Base-by-base conservation (phyloP, 2,888 invertebrate genomes). In the Terebella lapidaria region DNA sequence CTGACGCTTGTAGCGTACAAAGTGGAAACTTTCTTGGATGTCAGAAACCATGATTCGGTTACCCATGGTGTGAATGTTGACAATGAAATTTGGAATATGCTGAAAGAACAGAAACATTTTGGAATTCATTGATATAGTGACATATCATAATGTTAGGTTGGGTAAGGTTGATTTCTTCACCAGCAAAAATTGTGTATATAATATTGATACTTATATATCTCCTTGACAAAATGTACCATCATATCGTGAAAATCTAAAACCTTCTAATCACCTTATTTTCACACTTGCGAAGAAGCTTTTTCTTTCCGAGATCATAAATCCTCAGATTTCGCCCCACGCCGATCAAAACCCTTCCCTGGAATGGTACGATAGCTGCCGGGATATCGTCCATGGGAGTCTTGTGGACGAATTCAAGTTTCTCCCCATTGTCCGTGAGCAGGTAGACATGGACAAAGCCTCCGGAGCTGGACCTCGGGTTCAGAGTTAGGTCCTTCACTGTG, bases 291-390 rank as follows among this genome's bases (percentile, higher is more conserved):
- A 99, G 81, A 60, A 99, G 83, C 81, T 99, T 99, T 80, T 96
- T 92, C 81, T 92, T 93, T 60, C 99, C 99, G 73, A 96, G 86
- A 77, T 99, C 97, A 78, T 99, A 99, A 42, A 99, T 85, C 57
- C 97, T 84, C 26, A 99, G 82, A 85, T 91, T 89, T 63, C 89
- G 87, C 0, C 97, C 99, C 18, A 97, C 91, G 0, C 96, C 96
- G 0, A 93, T 91, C 27, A 99, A 80, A 0, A 95, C 86, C 65
- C 91, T 85, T 0, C 97, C 97, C 74, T 95, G 94, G 68, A 80
- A 81, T 24, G 77, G 56, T 18, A 73, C 70, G 28, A 81, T 78
- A 28, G 79, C 78, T 2, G 74, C 73, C 1, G 94, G 94, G 56
- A 92, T 89, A 76, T 95, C 95, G 71, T 96, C 96, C 2, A 94